Conservation (phyloP, 2,797 vertebrate species). For the Phalloptychus januarius region DNA sequence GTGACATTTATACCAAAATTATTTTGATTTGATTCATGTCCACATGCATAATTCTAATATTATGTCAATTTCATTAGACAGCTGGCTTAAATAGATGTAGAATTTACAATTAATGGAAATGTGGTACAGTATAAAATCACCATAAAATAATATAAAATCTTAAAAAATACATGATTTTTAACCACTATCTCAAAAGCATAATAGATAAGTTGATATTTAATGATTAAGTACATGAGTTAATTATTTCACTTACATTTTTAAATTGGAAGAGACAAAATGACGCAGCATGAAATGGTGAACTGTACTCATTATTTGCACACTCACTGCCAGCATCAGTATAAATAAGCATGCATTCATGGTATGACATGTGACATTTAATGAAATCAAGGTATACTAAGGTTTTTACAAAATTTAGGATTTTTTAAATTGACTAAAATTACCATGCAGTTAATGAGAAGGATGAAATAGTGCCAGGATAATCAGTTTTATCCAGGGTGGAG, state of each 20-base stretch:
- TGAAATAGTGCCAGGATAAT: background rate
- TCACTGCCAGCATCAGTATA: background rate
- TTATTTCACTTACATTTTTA: background rate
- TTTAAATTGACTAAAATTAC: background rate
- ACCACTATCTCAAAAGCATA: background rate
- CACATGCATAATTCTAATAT: background rate
- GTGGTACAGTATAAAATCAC: background rate
- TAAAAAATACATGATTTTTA: background rate
- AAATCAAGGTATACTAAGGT: background rate
- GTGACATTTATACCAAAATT: background rate
- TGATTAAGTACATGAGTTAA: background rate
- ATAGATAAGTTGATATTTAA: background rate
- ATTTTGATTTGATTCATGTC: background rate
- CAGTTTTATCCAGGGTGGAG: background rate
- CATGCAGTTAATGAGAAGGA: background rate
- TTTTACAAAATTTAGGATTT: background rate
- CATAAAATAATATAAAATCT: background rate
- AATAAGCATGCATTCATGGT: background rate
- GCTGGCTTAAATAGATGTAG: background rate
- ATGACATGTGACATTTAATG: background rate
- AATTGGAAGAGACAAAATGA: background rate
- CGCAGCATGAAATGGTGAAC: background rate
- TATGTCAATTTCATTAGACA: background rate
- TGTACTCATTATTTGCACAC: background rate
- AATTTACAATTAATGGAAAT: background rate